Evolutionary conservation across 1,140 invertebrate genomes (phyloP), one percentile per base, ranked within the genome.

Genomic region (Dufourea novaeangliae): DNA sequence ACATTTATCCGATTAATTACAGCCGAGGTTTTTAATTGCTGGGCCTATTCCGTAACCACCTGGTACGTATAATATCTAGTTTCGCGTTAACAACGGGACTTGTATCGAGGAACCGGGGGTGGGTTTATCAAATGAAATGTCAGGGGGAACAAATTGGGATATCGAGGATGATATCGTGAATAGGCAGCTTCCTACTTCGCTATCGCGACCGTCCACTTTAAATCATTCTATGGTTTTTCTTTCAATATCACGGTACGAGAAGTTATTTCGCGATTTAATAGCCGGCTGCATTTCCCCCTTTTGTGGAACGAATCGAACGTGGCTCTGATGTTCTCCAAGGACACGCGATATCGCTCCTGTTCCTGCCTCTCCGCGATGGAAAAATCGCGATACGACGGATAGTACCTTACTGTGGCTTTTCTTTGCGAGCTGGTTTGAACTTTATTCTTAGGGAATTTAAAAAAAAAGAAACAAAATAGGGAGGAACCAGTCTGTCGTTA

Each of bases 191-290:
- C 17, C 4, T 8, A 25, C 52, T 4, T 32, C 1, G 6, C 5
- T 20, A 22, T 34, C 5, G 7, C 20, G 29, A 4, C 29, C 32
- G 34, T n/a, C n/a, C n/a, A n/a, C 41, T 59, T 52, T 34, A 50
- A 67, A 22, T 27, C 25, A 57, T 20, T 27, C 3, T 54, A 41
- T 20, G 44, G 59, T 69, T 68, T 50, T 71, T 63, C 71, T 50
- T 71, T 63, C 71, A 50, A 76, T 74, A 61, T 62, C 46, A 17
- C 12, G 8, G 37, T 67, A 66, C 66, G 25, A 14, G 34, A 22
- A 72, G 68, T 80, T 84, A 84, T 85, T 84, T 73, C 75, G 59
- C 69, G 56, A 85, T 83, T 85, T 85, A 84, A 84, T 80, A 76
- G 27, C 44, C 63, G 50, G 20, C 64, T 61, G 41, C 32, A 20